These are phyloP conservation scores for Premnoplex brunnescens DNA, from an alignment of 2,797 vertebrate species.

Conservation along the genomic window DNA sequence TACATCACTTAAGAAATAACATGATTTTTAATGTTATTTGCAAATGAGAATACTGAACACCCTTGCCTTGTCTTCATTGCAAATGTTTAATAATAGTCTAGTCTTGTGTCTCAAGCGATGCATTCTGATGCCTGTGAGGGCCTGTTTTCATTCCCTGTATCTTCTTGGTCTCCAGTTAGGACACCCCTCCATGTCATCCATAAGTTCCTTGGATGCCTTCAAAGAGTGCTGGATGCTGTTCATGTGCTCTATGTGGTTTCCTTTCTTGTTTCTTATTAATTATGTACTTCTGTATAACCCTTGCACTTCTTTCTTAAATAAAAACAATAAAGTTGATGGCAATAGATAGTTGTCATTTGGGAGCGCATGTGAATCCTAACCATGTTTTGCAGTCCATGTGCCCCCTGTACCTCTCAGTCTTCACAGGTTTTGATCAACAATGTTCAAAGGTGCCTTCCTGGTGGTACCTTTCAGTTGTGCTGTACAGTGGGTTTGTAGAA, in stretches of 20 bases:
- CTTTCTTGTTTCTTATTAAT: neutral
- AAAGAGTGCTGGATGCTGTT: neutral
- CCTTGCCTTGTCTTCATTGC: neutral
- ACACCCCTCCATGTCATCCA: neutral
- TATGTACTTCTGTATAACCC: neutral
- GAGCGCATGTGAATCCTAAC: neutral
- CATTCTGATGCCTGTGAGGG: neutral
- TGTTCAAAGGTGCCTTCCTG: neutral
- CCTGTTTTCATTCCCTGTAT: neutral
- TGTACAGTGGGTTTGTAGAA: neutral
- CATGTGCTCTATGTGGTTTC: neutral
- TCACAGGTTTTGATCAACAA: neutral
- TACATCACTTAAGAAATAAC: neutral
- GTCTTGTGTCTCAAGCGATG: neutral
- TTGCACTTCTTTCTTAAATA: neutral
- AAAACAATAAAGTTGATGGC: neutral
- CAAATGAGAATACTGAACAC: neutral
- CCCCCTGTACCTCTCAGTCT: neutral
- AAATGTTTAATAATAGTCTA: neutral
- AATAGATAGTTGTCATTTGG: neutral
- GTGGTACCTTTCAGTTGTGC: neutral
- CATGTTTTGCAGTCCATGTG: neutral
- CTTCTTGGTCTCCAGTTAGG: neutral
- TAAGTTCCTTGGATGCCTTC: neutral
- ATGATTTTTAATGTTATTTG: neutral